A percentile compares a stretch with the other conserved stretches of the same genome.
phyloP scores from a whole-genome alignment of 2,797 vertebrate species.

The Tragelaphus oryx region DNA sequence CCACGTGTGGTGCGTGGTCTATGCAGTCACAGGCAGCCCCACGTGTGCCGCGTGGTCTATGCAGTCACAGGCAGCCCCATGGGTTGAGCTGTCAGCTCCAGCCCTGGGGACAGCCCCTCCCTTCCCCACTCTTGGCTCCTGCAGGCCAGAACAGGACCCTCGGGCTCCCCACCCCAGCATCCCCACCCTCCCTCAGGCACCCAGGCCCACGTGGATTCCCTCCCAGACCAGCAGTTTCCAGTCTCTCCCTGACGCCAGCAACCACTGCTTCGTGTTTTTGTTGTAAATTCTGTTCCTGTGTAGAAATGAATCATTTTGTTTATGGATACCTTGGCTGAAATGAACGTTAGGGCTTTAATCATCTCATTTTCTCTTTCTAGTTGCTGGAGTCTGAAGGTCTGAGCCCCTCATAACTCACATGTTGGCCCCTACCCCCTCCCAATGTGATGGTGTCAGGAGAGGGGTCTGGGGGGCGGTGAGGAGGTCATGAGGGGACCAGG shows the following conservation, averaged over 20 bases:
- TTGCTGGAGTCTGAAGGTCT: not conserved
- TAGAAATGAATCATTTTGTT: not conserved
- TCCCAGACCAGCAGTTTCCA: rapidly evolving
- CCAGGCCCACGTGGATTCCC: rapidly evolving
- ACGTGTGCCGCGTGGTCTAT: rapidly evolving
- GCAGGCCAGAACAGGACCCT: too few species aligned
- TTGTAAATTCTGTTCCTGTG: not conserved
- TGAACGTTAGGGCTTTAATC: too few species aligned
- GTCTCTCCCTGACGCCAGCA: rapidly evolving
- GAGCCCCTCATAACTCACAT: rapidly evolving
- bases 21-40: too few species aligned
- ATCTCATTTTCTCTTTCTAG: not conserved
- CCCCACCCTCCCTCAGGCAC: rapidly evolving
- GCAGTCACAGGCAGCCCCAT: not conserved
- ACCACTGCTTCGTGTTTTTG: rapidly evolving
- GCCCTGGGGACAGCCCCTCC: not conserved
- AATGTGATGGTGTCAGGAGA: not conserved
- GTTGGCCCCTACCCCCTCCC: not conserved
- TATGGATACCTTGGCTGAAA: not conserved
- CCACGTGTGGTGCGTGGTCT: rapidly evolving
- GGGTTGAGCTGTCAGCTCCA: rapidly evolving
- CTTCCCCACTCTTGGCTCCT: not conserved
- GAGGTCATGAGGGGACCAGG: not conserved
- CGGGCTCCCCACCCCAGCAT: not conserved
- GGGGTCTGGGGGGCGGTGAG: not conserved